Evolutionary conservation across 2,797 vertebrate genomes (phyloP).

Genomic region (Emydoidea blandingii): DNA sequence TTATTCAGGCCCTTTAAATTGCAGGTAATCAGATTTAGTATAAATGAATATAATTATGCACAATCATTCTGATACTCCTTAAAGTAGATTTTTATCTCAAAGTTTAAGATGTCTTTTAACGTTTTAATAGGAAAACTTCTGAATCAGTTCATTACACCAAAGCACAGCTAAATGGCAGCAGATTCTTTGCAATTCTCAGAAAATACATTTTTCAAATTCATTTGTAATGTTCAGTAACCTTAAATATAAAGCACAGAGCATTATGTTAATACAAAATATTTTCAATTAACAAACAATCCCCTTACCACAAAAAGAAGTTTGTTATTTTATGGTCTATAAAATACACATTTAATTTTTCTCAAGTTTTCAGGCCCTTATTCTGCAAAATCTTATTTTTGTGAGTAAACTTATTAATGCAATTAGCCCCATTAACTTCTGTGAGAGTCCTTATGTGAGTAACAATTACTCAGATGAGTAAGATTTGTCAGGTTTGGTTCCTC

Average conservation of each 20-base stretch:
- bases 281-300: neutral
- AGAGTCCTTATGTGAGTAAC: neutral
- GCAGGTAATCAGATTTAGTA: neutral
- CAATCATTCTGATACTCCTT: constrained; percentile 1
- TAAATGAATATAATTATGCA: constrained; percentile 5
- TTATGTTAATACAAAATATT: neutral
- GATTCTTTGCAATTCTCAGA: neutral
- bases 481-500: neutral
- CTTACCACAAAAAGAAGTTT: neutral
- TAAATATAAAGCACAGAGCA: neutral
- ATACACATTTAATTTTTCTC: neutral
- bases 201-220: neutral
- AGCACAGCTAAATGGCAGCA: neutral
- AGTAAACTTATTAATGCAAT: neutral
- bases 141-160: neutral
- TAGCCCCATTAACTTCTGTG: neutral
- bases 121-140: neutral
- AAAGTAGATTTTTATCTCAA: neutral
- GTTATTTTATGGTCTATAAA: neutral
- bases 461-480: neutral
- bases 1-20: neutral
- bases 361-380: neutral
- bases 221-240: neutral
- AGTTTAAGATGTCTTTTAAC: constrained; percentile 13
- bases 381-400: neutral